Evolutionary conservation across 2,888 invertebrate genomes (phyloP).

Genomic region (Epsilonema sp.): DNA sequence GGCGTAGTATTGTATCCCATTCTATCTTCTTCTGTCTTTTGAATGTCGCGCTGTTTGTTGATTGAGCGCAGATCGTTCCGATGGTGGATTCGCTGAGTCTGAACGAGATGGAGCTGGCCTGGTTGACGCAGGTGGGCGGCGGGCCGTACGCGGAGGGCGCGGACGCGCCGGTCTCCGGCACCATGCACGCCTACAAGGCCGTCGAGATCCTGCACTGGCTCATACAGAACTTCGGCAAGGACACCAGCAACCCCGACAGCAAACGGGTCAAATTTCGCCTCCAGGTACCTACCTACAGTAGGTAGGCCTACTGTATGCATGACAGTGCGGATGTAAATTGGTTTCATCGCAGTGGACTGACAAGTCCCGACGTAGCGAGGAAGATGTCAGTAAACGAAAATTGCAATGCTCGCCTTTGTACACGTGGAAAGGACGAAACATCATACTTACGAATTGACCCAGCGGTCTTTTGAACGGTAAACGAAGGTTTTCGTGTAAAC

Average conservation of each 20-base stretch:
- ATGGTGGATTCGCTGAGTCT: constrained; percentile 32
- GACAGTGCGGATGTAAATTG: too few species aligned
- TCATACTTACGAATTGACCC: too few species aligned
- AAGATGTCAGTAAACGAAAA: too few species aligned
- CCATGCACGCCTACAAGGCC: constrained; percentile 32
- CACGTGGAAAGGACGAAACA: too few species aligned
- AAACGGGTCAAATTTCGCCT: constrained; percentile 15
- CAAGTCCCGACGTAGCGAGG: too few species aligned
- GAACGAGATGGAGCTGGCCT: constrained; percentile 35
- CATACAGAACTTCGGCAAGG: constrained; percentile 30
- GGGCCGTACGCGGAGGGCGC: constrained; percentile 31
- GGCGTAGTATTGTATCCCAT: background rate
- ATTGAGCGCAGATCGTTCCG: constrained; percentile 27
- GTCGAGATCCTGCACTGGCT: constrained; percentile 35
- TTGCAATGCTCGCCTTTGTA: too few species aligned
- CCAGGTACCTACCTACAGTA: too few species aligned
- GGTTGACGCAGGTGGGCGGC: constrained; percentile 28
- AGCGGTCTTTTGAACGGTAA: too few species aligned
- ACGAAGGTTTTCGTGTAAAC: too few species aligned
- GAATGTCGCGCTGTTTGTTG: background rate
- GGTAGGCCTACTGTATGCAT: too few species aligned
- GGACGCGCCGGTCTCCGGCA: constrained; percentile 22
- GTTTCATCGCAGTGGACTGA: too few species aligned
- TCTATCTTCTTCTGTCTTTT: background rate
- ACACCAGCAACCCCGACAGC: constrained; percentile 17